Base-by-base conservation (phyloP, 2,888 invertebrate genomes). In the Creontiades dilutus region DNA sequence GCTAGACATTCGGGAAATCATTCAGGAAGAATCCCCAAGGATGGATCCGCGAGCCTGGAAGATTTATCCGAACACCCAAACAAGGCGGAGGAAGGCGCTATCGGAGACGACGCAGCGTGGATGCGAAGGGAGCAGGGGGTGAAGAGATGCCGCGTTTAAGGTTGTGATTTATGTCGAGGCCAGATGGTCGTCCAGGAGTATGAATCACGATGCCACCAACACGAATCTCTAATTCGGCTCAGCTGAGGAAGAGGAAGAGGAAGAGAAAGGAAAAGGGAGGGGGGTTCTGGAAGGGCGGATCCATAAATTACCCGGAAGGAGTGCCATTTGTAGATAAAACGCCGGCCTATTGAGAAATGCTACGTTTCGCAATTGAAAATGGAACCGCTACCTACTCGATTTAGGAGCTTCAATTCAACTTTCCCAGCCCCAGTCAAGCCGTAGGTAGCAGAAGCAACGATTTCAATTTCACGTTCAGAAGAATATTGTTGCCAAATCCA, bases 101-200 rank as follows among this genome's bases (percentile, higher is more conserved):
- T 75, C n/a, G 80, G n/a, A 57, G 85, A 37, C 37, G 7, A 7
- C 2, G 37, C 37, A 2, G 37, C 2, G 7, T 37, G 37, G 37
- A n/a, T n/a, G n/a, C n/a, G 12, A 76, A 13, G 16, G 81, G n/a
- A 46, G 81, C 57, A 28, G 46, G 57, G n/a, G 13, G 46, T n/a
- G 27, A 68, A 68, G 68, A 68, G 52, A 76, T 76, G 48, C 23
- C 47, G 37, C 76, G 88, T 37, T 76, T 48, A 76, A 86, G 86
- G 86, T 48, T 86, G 86, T 88, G 88, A 88, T 88, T 88, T 88
- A 88, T 88, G 88, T 78, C 27, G 57, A 88, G 88, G 88, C 88
- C 88, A 88, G 88, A 88, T 88, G 88, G 78, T 80, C 88, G 88
- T 88, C 88, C 88, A 78, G 88, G 61, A 88, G 80, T 88, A 88